Conservation (phyloP, 2,888 invertebrate species). For the Osmoderma eremita region DNA sequence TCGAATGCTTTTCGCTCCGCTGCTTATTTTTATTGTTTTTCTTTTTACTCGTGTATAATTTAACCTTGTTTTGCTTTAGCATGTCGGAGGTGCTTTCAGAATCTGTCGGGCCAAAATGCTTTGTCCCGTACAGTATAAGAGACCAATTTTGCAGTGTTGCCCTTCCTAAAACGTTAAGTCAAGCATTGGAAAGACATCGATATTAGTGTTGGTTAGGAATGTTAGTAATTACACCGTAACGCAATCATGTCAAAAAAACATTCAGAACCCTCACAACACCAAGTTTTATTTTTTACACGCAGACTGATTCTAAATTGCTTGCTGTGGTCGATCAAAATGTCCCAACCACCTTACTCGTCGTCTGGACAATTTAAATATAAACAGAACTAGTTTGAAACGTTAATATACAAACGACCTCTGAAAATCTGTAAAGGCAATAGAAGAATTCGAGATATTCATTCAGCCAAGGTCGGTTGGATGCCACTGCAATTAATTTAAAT, state of each 20-base stretch:
- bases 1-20: slow-evolving; percentile 52
- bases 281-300: not conserved
- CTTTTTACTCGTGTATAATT: slow-evolving; percentile 70
- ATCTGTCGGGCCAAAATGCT: slow-evolving; percentile 62
- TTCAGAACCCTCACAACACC: no score
- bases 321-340: no score
- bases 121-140: slow-evolving; percentile 91
- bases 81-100: slow-evolving; percentile 45
- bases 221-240: not conserved
- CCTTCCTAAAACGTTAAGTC: slow-evolving; percentile 71
- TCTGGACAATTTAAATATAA: no score
- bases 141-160: slow-evolving; percentile 94
- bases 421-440: no score
- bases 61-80: slow-evolving; percentile 58
- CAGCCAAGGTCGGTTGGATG: no score
- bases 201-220: slow-evolving; percentile 26
- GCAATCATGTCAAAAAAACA: not conserved
- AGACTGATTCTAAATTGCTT: not conserved
- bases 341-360: no score
- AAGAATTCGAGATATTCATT: no score
- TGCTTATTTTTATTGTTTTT: slow-evolving; percentile 60
- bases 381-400: no score
- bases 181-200: slow-evolving; percentile 5
- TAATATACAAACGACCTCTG: no score
- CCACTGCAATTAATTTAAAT: no score